These are phyloP conservation scores for Spisula solida DNA, from an alignment of 2,888 invertebrate species.

Conservation along the genomic window DNA sequence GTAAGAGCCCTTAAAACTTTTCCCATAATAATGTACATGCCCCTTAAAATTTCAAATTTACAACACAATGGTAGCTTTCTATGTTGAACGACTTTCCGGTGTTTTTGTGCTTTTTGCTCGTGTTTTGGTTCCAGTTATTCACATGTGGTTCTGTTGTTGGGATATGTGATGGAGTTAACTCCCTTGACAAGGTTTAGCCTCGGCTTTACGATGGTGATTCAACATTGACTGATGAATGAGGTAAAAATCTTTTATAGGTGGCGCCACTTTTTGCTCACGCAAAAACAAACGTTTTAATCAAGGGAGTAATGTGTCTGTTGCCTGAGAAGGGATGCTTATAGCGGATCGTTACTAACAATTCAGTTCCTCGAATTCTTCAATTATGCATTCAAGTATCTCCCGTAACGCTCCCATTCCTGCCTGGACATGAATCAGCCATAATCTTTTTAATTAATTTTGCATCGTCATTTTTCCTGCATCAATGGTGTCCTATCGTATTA, in stretches of 20 bases:
- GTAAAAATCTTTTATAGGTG: background rate
- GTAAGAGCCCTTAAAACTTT: background rate
- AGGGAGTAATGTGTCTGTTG: constrained; percentile 18
- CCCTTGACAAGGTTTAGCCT: background rate
- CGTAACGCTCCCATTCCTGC: background rate
- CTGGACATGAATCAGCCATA: constrained; percentile 14
- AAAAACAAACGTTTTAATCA: background rate
- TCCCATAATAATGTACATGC: background rate
- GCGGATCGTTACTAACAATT: background rate
- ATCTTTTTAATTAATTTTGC: constrained; percentile 43
- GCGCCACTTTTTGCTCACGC: background rate
- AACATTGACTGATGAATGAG: background rate
- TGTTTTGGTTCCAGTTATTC: background rate
- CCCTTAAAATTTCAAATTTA: background rate
- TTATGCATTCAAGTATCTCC: constrained; percentile 30
- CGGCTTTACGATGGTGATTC: background rate
- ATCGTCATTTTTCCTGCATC: constrained; percentile 14
- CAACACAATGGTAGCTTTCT: constrained; percentile 6
- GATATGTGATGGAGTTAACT: background rate
- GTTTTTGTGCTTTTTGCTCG: background rate
- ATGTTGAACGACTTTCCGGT: background rate
- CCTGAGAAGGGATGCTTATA: background rate
- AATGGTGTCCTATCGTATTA: constrained; percentile 6
- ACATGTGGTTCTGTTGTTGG: too few relatives aligned
- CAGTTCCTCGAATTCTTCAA: constrained; percentile 16